phyloP scores from a whole-genome alignment of 2,888 invertebrate species.

The Phania funesta region DNA sequence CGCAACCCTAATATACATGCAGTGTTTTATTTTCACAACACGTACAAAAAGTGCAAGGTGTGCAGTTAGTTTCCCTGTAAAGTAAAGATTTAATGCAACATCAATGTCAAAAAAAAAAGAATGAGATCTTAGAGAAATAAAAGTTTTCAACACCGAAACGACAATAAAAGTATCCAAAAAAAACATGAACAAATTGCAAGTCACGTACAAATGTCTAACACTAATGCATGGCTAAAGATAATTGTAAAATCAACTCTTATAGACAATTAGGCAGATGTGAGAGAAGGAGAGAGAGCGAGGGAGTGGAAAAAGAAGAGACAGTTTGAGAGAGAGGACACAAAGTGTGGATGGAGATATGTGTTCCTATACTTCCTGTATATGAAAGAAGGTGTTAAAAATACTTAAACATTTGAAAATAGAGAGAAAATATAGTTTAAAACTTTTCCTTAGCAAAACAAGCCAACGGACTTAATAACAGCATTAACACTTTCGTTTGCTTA shows the following conservation, averaged over 20 bases:
- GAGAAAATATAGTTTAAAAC: slow-evolving; percentile 28
- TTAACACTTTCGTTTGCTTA: slow-evolving; percentile 18
- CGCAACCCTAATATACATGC: too few species aligned
- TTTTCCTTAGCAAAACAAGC: background rate
- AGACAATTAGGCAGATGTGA: background rate
- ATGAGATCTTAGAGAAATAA: slow-evolving; percentile 9
- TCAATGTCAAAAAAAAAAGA: background rate
- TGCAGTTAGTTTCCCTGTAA: too few species aligned
- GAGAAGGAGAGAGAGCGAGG: background rate
- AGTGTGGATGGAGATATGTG: background rate
- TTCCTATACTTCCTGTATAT: background rate
- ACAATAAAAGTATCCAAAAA: background rate
- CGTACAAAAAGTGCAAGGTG: too few species aligned
- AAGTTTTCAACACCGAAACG: slow-evolving; percentile 29
- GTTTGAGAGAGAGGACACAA: background rate
- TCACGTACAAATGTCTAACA: slow-evolving; percentile 56
- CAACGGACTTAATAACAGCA: slow-evolving; percentile 26
- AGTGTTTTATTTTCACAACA: too few species aligned
- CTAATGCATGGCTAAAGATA: slow-evolving; percentile 61
- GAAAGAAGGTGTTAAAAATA: background rate
- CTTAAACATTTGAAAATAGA: too few species aligned
- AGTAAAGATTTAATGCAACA: too few species aligned
- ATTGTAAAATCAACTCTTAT: slow-evolving; percentile 56
- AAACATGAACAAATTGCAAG: slow-evolving; percentile 21
- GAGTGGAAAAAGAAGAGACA: background rate